phyloP scores from a whole-genome alignment of 2,113 vertebrate species.

The Syrmaticus mikado region DNA sequence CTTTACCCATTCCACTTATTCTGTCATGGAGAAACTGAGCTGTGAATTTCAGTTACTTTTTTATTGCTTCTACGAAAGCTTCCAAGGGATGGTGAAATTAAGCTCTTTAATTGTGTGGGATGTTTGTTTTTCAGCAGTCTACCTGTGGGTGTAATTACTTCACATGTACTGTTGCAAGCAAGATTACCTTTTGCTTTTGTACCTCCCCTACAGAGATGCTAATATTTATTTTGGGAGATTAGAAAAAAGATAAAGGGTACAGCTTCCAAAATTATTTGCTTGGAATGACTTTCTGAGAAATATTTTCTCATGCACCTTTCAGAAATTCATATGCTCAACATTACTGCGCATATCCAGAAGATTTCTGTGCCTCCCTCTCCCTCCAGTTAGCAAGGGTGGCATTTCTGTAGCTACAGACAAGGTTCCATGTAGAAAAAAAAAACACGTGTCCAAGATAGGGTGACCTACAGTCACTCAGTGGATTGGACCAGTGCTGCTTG shows the following conservation, averaged over 20 bases:
- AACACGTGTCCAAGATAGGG: neutral
- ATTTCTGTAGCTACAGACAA: neutral
- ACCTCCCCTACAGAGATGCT: neutral
- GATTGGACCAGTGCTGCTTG: rapidly evolving
- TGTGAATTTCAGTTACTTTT: neutral
- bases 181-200: neutral
- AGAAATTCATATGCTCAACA: neutral
- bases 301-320: neutral
- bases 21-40: neutral
- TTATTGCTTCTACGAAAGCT: neutral
- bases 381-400: rapidly evolving
- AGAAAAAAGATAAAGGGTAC: neutral
- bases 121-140: neutral
- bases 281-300: neutral
- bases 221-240: neutral
- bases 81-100: neutral
- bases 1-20: neutral
- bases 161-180: neutral
- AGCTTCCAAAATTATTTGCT: neutral
- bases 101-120: neutral
- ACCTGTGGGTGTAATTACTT: neutral
- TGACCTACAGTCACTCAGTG: neutral
- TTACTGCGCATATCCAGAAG: neutral
- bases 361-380: neutral
- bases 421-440: neutral